Evolutionary conservation across 2,113 vertebrate genomes (phyloP).

Genomic region (Oenanthe oenanthe): DNA sequence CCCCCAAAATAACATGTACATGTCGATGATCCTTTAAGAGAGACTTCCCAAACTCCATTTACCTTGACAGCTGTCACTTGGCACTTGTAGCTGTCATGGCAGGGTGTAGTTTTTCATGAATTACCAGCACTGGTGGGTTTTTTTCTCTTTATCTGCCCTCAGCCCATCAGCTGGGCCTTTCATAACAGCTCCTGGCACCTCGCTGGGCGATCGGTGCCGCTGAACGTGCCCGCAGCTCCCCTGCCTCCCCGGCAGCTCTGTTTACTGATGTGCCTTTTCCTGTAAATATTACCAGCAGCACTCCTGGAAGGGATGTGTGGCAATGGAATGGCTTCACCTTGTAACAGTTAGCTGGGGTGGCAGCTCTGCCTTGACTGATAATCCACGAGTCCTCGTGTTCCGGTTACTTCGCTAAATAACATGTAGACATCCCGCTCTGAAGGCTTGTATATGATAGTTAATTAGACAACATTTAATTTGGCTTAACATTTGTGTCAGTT

Average conservation of each 20-base stretch:
- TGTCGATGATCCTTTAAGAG: slow-evolving; percentile 26
- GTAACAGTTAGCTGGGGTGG: slow-evolving; percentile 39
- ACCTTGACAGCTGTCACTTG: slow-evolving; percentile 78
- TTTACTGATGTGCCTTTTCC: slow-evolving; percentile 80
- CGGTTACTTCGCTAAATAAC: slow-evolving; percentile 48
- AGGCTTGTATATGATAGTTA: slow-evolving; percentile 72
- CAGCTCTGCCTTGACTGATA: slow-evolving; percentile 27
- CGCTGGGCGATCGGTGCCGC: slow-evolving; percentile 68
- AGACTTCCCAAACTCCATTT: slow-evolving; percentile 67
- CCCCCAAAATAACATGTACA: not conserved
- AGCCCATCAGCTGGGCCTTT: slow-evolving; percentile 70
- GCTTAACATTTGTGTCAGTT: slow-evolving; percentile 77
- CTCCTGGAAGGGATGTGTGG: slow-evolving; percentile 33
- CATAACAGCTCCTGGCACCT: slow-evolving; percentile 78
- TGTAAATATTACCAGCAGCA: slow-evolving; percentile 78
- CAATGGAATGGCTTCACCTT: slow-evolving; percentile 31
- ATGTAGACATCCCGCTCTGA: slow-evolving; percentile 53
- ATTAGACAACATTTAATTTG: slow-evolving; percentile 83
- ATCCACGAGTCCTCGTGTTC: not conserved
- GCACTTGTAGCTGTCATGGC: slow-evolving; percentile 61
- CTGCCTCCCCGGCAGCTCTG: slow-evolving; percentile 75
- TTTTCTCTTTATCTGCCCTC: slow-evolving; percentile 74
- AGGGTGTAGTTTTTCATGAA: slow-evolving; percentile 75
- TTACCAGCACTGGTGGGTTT: not conserved
- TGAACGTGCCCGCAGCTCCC: slow-evolving; percentile 72